Evolutionary conservation across 2,797 vertebrate species (phyloP).

Genomic region (Apogon hyalosoma): DNA sequence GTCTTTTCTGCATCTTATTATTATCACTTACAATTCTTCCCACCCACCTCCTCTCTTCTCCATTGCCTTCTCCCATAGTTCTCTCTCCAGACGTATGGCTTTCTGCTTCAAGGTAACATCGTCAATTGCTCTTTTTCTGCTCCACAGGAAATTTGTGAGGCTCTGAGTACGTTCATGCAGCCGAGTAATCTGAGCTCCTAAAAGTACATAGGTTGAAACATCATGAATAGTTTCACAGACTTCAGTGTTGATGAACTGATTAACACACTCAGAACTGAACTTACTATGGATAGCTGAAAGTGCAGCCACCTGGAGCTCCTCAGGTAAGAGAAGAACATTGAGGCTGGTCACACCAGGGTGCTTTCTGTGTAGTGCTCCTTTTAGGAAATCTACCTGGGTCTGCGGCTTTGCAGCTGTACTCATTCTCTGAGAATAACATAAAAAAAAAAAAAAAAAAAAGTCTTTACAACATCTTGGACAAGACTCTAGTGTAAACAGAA

Average conservation of each 20-base stretch:
- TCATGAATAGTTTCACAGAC: neutral
- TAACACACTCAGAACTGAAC: slow-evolving; percentile 22
- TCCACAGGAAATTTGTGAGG: slow-evolving; percentile 89
- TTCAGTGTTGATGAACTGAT: neutral
- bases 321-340: slow-evolving; percentile 82
- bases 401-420: slow-evolving; percentile 70
- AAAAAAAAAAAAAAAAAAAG: neutral
- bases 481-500: too few species aligned
- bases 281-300: slow-evolving; percentile 81
- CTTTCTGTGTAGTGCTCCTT: slow-evolving; percentile 81
- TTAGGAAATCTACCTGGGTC: slow-evolving; percentile 80
- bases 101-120: slow-evolving; percentile 76
- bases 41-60: slow-evolving; percentile 60
- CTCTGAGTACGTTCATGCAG: slow-evolving; percentile 71
- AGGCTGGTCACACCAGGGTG: slow-evolving; percentile 88
- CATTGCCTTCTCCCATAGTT: slow-evolving; percentile 65
- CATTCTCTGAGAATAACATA: slow-evolving; percentile 68
- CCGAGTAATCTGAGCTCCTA: slow-evolving; percentile 75
- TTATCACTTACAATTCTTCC: neutral
- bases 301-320: slow-evolving; percentile 79
- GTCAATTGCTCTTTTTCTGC: slow-evolving; percentile 86
- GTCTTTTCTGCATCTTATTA: neutral
- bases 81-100: slow-evolving; percentile 81
- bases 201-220: neutral
- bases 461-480: neutral